A percentile compares a stretch with the other conserved stretches of the same genome.
These are phyloP conservation scores for Pachycephus smyrnensis DNA, from an alignment of 2,888 invertebrate genomes.

Conservation along the genomic window DNA sequence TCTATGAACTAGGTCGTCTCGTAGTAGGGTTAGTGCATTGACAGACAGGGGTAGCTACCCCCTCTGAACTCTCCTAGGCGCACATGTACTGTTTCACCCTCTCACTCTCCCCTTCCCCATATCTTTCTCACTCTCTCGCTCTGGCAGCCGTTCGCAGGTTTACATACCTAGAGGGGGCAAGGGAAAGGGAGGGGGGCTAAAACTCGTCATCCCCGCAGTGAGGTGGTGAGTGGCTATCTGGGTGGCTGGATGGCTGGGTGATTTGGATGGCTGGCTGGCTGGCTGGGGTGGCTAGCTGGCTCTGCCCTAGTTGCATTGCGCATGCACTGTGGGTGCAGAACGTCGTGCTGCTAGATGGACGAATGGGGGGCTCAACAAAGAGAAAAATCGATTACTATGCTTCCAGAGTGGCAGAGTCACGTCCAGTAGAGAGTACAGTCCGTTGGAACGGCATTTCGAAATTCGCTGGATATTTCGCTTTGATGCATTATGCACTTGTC, in stretches of 20 bases:
- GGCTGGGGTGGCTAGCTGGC: conserved; percentile 7
- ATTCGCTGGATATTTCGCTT: background rate
- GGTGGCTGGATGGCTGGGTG: background rate
- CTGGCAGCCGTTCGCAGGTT: conserved; percentile 8
- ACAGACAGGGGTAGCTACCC: conserved; percentile 25
- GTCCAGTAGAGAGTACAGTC: conserved; percentile 2
- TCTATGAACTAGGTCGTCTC: conserved; percentile 58
- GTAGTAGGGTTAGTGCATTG: conserved; percentile 43
- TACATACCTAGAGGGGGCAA: background rate
- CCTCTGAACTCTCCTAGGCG: background rate
- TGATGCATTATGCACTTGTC: background rate
- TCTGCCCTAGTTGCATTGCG: conserved; percentile 15
- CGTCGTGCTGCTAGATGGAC: background rate
- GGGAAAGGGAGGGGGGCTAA: no score
- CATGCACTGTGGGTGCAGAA: conserved; percentile 14
- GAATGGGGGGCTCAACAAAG: conserved; percentile 2
- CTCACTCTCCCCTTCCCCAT: conserved; percentile 20
- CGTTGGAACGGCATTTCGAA: background rate
- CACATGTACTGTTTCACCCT: background rate
- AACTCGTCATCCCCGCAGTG: background rate
- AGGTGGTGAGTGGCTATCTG: background rate
- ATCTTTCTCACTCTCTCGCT: conserved; percentile 16
- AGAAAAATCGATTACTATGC: conserved; percentile 31
- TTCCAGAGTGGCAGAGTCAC: conserved; percentile 24
- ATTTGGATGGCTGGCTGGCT: background rate